Evolutionary conservation across 2,113 vertebrate genomes (phyloP).

Genomic region (Alethe castanea): DNA sequence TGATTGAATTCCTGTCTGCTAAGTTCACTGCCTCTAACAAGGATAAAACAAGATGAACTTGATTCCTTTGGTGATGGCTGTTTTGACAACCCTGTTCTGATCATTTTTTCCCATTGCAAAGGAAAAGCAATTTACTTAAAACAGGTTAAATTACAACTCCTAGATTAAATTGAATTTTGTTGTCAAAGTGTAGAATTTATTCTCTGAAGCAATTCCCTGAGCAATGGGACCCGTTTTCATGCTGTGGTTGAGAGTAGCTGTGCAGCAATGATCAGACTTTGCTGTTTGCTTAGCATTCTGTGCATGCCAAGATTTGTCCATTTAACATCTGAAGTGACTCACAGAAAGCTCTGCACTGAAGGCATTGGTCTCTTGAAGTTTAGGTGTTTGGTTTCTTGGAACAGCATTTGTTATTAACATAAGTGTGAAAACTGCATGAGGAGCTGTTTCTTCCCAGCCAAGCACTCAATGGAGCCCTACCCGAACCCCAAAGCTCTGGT

Average conservation of each 20-base stretch:
- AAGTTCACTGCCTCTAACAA: neutral
- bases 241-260: neutral
- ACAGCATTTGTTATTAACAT: neutral
- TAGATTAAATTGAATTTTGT: constrained; percentile 10
- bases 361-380: neutral
- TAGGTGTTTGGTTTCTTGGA: neutral
- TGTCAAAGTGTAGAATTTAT: neutral
- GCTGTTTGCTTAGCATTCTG: neutral
- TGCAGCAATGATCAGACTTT: neutral
- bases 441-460: neutral
- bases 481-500: neutral
- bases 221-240: neutral
- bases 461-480: neutral
- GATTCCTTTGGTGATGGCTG: neutral
- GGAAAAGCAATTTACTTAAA: constrained; percentile 28
- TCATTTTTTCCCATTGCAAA: neutral
- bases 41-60: neutral
- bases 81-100: neutral
- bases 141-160: neutral
- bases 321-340: neutral
- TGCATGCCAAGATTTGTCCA: neutral
- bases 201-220: neutral
- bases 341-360: neutral
- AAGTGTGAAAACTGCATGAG: neutral
- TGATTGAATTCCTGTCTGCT: neutral